phyloP scores from a whole-genome alignment of 2,797 vertebrate genomes.

The Poecilia gillii region DNA sequence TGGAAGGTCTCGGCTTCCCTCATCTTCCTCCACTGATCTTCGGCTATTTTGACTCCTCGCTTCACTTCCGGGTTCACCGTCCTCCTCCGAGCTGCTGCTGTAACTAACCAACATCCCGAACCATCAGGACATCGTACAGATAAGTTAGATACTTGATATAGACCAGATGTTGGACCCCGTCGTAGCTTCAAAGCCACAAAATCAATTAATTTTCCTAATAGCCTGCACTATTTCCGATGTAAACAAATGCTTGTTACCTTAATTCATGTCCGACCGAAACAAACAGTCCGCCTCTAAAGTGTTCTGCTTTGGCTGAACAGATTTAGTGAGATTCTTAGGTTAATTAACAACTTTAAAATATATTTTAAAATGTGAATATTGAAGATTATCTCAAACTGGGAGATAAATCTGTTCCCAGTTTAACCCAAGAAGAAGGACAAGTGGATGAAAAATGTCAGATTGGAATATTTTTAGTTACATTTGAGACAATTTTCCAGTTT shows the following conservation, averaged over 20 bases:
- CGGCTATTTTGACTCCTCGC: neutral
- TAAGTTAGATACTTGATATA: neutral
- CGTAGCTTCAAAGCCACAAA: neutral
- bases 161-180: neutral
- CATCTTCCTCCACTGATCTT: constrained; percentile 25
- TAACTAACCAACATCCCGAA: constrained; percentile 79
- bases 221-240: neutral
- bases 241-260: constrained; percentile 1
- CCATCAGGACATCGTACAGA: neutral
- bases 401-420: no score
- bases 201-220: neutral
- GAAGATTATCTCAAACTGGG: no score
- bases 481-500: no score
- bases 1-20: constrained; percentile 3
- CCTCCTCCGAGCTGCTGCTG: constrained; percentile 83
- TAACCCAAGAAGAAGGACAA: no score
- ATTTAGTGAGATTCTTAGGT: no score
- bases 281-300: neutral
- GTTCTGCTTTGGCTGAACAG: constrained; percentile 31
- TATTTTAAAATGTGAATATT: no score
- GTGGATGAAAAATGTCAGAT: no score
- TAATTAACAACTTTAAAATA: no score
- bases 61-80: constrained; percentile 43
- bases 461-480: no score
- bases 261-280: constrained; percentile 19